phyloP scores from a whole-genome alignment of 1,140 invertebrate genomes.

The Ceratina japonica region DNA sequence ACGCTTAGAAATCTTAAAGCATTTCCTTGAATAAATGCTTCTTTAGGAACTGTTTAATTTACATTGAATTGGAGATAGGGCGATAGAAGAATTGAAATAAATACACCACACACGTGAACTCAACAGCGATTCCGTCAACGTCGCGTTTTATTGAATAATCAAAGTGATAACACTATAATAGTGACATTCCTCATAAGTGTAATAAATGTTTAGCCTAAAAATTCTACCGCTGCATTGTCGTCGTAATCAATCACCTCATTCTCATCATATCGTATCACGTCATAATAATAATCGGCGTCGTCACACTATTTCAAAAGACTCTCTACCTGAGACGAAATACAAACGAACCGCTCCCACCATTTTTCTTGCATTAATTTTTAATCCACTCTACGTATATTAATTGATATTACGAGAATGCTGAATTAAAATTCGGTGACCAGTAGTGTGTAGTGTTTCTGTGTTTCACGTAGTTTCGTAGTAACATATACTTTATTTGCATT shows the following conservation, averaged over 20 bases:
- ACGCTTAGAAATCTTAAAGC: no score
- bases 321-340: slow-evolving; percentile 54
- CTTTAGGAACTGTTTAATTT: no score
- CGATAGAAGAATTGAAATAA: not conserved
- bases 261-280: slow-evolving; percentile 29
- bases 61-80: no score
- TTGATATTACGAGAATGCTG: slow-evolving; percentile 49
- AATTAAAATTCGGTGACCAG: slow-evolving; percentile 61
- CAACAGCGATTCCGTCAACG: slow-evolving; percentile 59
- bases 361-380: slow-evolving; percentile 33
- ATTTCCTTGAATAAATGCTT: no score
- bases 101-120: slow-evolving; percentile 3
- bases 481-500: slow-evolving; percentile 50
- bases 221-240: slow-evolving; percentile 42
- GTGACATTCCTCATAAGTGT: slow-evolving; percentile 65
- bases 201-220: slow-evolving; percentile 65
- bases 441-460: slow-evolving; percentile 15
- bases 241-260: slow-evolving; percentile 25
- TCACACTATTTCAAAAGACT: slow-evolving; percentile 33
- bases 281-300: slow-evolving; percentile 2
- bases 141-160: slow-evolving; percentile 72
- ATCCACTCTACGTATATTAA: slow-evolving; percentile 40
- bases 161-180: slow-evolving; percentile 72
- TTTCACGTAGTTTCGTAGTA: slow-evolving; percentile 34
- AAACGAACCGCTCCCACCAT: slow-evolving; percentile 44